Evolutionary conservation across 2,797 vertebrate species (phyloP).

Genomic region (Sandelia bainsii): DNA sequence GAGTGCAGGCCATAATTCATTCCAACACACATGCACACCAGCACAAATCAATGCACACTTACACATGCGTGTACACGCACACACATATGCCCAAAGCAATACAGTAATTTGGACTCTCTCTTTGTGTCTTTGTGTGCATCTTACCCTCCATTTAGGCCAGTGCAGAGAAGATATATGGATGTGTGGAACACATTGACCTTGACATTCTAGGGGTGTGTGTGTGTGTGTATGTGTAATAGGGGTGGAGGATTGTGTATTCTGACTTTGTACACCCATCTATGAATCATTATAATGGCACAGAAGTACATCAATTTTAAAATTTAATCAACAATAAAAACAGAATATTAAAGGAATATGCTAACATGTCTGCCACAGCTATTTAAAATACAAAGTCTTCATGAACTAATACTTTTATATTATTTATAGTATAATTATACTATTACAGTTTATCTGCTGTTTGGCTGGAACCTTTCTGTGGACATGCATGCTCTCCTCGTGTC

Average conservation of each 20-base stretch:
- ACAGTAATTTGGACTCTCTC: conserved; percentile 61
- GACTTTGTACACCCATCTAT: conserved; percentile 44
- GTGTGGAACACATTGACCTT: conserved; percentile 70
- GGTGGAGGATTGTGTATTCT: conserved; percentile 35
- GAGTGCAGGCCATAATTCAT: conserved; percentile 75
- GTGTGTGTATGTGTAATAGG: conserved; percentile 30
- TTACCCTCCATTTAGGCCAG: conserved; percentile 53
- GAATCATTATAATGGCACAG: conserved; percentile 43
- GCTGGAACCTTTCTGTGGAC: no score
- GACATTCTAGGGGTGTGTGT: conserved; percentile 51
- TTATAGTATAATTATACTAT: neutral
- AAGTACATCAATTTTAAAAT: conserved; percentile 14
- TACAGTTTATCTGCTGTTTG: neutral
- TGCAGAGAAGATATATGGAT: conserved; percentile 71
- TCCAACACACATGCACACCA: conserved; percentile 14
- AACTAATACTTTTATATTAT: neutral
- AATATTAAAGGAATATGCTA: neutral
- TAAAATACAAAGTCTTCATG: neutral
- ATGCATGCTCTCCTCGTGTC: no score
- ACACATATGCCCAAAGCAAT: conserved; percentile 45
- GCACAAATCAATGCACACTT: conserved; percentile 53
- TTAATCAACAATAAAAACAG: conserved; percentile 15
- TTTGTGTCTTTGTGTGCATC: conserved; percentile 67
- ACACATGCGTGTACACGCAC: conserved; percentile 31
- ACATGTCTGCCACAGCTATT: neutral